These are phyloP conservation scores for Plebejus argus DNA, from an alignment of 2,888 invertebrate genomes.

Conservation along the genomic window DNA sequence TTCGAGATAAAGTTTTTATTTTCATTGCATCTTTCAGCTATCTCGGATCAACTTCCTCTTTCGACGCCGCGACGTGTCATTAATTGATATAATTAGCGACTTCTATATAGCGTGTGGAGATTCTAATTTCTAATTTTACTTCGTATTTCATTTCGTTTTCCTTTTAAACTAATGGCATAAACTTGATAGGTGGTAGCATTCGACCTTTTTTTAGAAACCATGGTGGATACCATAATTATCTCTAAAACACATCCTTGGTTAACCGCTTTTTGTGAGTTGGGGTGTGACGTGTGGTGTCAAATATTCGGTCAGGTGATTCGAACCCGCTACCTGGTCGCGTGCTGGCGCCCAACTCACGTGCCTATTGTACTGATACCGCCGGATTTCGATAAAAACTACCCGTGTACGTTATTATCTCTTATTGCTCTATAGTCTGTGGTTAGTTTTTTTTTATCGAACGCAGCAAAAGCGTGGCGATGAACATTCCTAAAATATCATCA, in stretches of 20 bases:
- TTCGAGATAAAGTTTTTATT: constrained; percentile 1
- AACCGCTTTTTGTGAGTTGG: constrained; percentile 21
- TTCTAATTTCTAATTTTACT: not conserved
- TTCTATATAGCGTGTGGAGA: not conserved
- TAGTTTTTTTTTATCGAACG: not conserved
- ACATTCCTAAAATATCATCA: no score
- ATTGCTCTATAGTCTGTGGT: constrained; percentile 16
- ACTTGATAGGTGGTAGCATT: not conserved
- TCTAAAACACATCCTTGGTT: constrained; percentile 22
- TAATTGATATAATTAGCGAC: not conserved
- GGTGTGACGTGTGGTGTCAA: constrained; percentile 45
- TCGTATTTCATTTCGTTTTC: not conserved
- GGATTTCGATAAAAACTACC: constrained; percentile 9
- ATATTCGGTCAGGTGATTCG: constrained; percentile 49
- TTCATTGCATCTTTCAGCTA: constrained; percentile 1
- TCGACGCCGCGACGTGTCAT: not conserved
- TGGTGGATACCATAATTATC: constrained; percentile 11
- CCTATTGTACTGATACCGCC: constrained; percentile 29
- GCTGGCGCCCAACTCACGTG: constrained; percentile 38
- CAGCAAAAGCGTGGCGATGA: no score
- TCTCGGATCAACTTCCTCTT: not conserved
- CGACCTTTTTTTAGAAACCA: not conserved
- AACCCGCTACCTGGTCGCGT: constrained; percentile 55
- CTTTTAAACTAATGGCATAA: not conserved
- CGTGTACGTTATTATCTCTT: not conserved